Conservation (phyloP, 2,888 invertebrate species). For the Sclerodermus sp. region DNA sequence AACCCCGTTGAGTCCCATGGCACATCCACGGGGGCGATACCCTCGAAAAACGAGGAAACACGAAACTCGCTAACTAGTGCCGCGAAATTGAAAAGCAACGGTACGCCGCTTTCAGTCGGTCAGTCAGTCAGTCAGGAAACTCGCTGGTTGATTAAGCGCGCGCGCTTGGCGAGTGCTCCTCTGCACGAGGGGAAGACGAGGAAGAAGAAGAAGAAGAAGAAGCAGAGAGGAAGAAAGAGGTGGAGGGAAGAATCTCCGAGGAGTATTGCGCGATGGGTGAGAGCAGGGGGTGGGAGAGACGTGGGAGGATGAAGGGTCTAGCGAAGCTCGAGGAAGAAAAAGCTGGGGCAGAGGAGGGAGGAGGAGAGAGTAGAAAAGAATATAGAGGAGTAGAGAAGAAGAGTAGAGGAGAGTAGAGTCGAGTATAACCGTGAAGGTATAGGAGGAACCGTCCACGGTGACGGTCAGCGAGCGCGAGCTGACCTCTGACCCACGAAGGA, state of each 20-base stretch:
- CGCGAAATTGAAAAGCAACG: too few species aligned
- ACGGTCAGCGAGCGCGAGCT: conserved; percentile 58
- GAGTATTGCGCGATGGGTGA: too few species aligned
- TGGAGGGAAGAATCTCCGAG: conserved; percentile 1
- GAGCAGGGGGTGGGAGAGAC: too few species aligned
- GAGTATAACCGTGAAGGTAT: conserved; percentile 27
- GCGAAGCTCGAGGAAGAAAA: too few species aligned
- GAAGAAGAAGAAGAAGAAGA: conserved; percentile 17
- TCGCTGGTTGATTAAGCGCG: not conserved
- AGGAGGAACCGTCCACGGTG: conserved; percentile 52
- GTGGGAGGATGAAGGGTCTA: conserved; percentile 3
- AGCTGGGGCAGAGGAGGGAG: conserved; percentile 2
- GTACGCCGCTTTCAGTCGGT: conserved; percentile 22
- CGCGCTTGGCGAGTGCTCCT: not conserved
- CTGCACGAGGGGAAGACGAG: conserved; percentile 9
- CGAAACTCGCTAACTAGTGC: too few species aligned
- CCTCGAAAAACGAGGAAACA: too few species aligned
- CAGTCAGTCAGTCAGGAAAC: conserved; percentile 23
- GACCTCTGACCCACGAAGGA: conserved; percentile 50
- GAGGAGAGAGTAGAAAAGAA: conserved; percentile 1
- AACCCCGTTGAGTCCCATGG: too few species aligned
- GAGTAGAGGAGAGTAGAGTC: conserved; percentile 12
- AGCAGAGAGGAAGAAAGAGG: conserved; percentile 8
- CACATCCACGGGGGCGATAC: too few species aligned
- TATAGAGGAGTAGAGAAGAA: conserved; percentile 9